Evolutionary conservation across 2,888 invertebrate genomes (phyloP), one percentile per base, ranked within the genome.

Genomic region (Diogma glabrata): DNA sequence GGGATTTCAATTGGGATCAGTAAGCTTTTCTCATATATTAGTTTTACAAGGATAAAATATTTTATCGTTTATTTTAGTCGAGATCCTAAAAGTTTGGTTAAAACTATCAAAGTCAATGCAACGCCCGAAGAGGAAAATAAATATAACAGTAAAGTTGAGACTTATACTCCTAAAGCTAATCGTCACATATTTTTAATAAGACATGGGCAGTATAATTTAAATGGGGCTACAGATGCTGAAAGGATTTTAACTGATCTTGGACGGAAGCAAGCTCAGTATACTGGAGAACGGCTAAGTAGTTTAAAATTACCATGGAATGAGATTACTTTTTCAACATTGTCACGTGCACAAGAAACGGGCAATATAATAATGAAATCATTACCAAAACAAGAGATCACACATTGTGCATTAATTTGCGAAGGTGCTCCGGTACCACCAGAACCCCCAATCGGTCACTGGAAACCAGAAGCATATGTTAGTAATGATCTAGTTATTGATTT

Each of bases 391-490:
- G 14, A 43, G 14, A 73, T 82, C 1, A 74, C 75, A 51, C 74
- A 82, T 58, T 88, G 88, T 63, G 77, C 81, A 59, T 70, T 90
- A 58, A 70, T 99, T 17, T 79, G 88, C 52, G 97, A 99, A 70
- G 99, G 99, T 1, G 89, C 93, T 0, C 97, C 97, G 0, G 82
- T 93, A 57, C 87, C 89, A 1, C 95, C 96, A 0, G 95, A 96
- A 62, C 97, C 97, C 0, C 87, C 91, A 0, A 75, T 87, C 0
- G 84, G 87, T 0, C 80, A 83, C 62, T 96, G 94, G 93, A 82
- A 76, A 62, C 90, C 94, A 0, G 90, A 91, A 62, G 71, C 74
- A 60, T 75, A 79, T 70, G 89, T 88, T 73, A 72, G 74, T 65
- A 52, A 10, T 12, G 10, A 28, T 4, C 28, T 28, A 12, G 4